Evolutionary conservation across 2,113 vertebrate genomes (phyloP), one percentile per base, ranked within the genome.

Genomic region (Cnemophilus loriae): DNA sequence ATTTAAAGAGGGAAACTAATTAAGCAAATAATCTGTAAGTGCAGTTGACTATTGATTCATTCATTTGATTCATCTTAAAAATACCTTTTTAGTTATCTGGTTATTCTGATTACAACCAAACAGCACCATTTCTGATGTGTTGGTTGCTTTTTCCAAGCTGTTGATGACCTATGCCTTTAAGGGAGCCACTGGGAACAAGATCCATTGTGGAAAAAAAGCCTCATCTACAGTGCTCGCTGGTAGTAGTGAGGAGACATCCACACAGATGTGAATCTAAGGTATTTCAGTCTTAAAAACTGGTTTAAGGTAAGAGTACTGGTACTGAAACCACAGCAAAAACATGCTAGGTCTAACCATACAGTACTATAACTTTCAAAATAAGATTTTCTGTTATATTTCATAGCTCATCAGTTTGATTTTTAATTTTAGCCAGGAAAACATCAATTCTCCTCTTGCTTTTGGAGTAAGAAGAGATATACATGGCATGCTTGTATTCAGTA

Each of bases 211-310:
- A 49, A 50, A 74, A 63, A 61, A 84, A 55, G 8, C 26, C 35
- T 22, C 9, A 61, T 14, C 27, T 28, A 49, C 33, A 78, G 13
- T 15, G 27, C 17, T 49, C 0, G 0, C 32, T 71, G 17, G 35
- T 23, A 57, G 7, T 3, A 32, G 8, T 4, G 26, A 93, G 70
- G 11, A 71, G 11, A n/a, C 16, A 39, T 30, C 15, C 46, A 73
- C 9, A 16, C 0, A n/a, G 18, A 52, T 15, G 10, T 7, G 11
- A 69, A 71, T 19, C 24, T 37, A 44, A 56, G 32, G 32, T 37
- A 37, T 39, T 86, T 83, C 55, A 39, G 1, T n/a, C n/a, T 79
- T 73, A 35, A 67, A 67, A 91, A 55, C 7, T 26, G 9, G 5
- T 49, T 74, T 60, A 75, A 55, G 9, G 12, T n/a, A 56, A 20